Percentiles rank a stretch among this genome's conserved stretches.
Conservation (phyloP, 2,888 invertebrate species). For the Coelinius sp. region DNA sequence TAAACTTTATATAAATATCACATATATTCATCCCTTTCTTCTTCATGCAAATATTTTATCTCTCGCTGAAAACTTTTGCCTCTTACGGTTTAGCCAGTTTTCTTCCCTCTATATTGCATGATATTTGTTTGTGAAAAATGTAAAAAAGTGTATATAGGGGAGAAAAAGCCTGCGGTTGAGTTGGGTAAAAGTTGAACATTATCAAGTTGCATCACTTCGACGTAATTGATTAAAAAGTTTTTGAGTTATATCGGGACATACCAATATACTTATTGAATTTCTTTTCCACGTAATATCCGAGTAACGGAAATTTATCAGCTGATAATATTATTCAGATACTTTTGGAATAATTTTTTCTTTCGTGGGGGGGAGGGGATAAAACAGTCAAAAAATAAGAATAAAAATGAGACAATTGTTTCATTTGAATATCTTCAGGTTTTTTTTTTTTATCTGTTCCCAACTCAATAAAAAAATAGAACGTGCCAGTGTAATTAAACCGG, state of each 20-base stretch:
- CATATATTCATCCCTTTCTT: neutral
- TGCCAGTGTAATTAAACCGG: neutral
- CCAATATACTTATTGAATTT: constrained; percentile 20
- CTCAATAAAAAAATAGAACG: neutral
- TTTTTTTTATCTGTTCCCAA: neutral
- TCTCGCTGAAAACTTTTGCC: constrained; percentile 12
- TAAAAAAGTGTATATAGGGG: neutral
- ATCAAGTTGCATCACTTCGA: constrained; percentile 24
- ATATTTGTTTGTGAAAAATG: constrained; percentile 22
- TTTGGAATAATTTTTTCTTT: neutral
- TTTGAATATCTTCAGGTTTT: neutral
- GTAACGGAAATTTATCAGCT: constrained; percentile 15
- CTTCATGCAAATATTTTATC: neutral
- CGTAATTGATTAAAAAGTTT: constrained; percentile 26
- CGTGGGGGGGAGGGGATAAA: neutral
- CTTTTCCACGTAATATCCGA: neutral
- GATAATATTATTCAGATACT: neutral
- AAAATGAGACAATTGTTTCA: neutral
- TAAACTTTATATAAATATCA: constrained; percentile 12
- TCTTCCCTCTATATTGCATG: constrained; percentile 1
- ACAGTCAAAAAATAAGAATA: neutral
- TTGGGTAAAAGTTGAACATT: constrained; percentile 15
- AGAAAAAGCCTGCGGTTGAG: neutral
- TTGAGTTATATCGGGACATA: constrained; percentile 18
- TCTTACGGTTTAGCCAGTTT: neutral